Conservation (phyloP, 2,888 invertebrate species). For the Lacanobia oleracea region DNA sequence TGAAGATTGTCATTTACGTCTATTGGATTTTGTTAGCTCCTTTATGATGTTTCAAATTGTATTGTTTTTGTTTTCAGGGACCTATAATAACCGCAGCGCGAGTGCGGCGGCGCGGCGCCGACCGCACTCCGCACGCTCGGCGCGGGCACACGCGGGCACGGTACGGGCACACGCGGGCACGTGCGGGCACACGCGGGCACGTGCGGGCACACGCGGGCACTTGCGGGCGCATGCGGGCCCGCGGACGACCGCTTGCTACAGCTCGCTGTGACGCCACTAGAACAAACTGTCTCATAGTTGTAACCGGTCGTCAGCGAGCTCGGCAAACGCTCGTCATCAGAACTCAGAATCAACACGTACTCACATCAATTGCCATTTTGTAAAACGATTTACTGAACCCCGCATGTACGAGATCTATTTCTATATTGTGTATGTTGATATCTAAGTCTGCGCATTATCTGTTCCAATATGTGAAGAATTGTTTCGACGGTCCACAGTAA, state of each 20-base stretch:
- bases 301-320: not conserved
- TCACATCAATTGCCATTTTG: constrained; percentile 46
- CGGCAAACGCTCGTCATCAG: constrained; percentile 7
- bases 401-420: constrained; percentile 30
- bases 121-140: too few species aligned
- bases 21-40: not conserved
- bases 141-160: too few species aligned
- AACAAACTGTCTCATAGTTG: not conserved
- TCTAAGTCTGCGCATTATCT: constrained; percentile 53
- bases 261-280: not conserved
- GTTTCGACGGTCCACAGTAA: constrained; percentile 56
- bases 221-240: too few species aligned
- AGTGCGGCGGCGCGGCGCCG: constrained; percentile 36
- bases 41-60: not conserved
- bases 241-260: not conserved
- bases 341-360: constrained; percentile 34
- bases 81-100: constrained; percentile 57
- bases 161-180: too few species aligned
- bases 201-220: too few species aligned
- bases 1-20: not conserved
- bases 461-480: constrained; percentile 45
- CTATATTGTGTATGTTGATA: constrained; percentile 53
- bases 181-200: too few species aligned
- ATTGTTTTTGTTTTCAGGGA: constrained; percentile 53
- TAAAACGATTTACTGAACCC: constrained; percentile 33